Evolutionary conservation across 2,113 vertebrate species (phyloP), one percentile per base, ranked within the genome.

Genomic region (Sceloporus tristichus): DNA sequence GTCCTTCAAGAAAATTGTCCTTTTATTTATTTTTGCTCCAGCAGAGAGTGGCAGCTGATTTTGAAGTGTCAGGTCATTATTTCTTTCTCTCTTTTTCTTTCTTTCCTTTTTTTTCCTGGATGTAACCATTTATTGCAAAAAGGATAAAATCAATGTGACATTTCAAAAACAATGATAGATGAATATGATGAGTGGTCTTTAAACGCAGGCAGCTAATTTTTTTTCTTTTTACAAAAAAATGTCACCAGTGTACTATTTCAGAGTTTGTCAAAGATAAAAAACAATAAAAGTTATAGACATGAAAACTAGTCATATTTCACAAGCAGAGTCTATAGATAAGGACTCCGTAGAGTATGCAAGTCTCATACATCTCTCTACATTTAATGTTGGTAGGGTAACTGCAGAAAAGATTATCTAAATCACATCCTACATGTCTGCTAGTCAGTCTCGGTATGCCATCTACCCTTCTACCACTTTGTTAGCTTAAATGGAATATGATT

Each of bases 71-170:
- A 95, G 92, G 89, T 87, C 91, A 93, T 96, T 96, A 94, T 96
- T 96, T 95, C 91, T 95, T 9, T 54, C 25, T 18, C 76, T 53
- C n/a, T 25, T 83, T n/a, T 90, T 48, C 10, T 38, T 80, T 74
- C 23, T 38, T 40, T 59, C 7, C 2, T 29, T 34, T 59, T 9
- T 62, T n/a, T 87, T 94, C 92, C 96, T 94, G 23, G 92, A 96
- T 96, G 95, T 94, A 96, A 94, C 94, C 93, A 95, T 97, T 97
- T 97, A 96, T 96, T 97, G 90, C 91, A 95, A 93, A 88, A 84
- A 95, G 91, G 96, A 97, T 97, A 97, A 97, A 97, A 97, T 97
- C 97, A 97, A 96, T 97, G 95, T 96, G 95, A 97, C 96, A 97
- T 97, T 97, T 97, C 91, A 94, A 93, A 95, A 96, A 95, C 90